Evolutionary conservation across 2,888 invertebrate species (phyloP), one percentile per base, ranked within the genome.

Genomic region (Sicus ferrugineus): DNA sequence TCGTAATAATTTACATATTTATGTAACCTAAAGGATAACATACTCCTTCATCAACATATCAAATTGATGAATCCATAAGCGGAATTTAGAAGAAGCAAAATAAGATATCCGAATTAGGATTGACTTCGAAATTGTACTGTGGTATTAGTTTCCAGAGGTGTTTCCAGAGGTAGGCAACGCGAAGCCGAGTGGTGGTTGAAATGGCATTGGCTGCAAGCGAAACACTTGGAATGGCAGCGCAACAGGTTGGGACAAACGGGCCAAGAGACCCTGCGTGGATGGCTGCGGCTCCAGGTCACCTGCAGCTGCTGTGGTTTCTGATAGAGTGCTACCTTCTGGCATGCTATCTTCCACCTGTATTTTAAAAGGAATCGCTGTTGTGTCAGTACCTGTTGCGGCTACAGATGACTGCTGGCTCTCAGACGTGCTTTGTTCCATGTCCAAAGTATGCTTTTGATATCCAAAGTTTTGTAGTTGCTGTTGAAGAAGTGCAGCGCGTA

Each of bases 151-250:
- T 21, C 11, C 58, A 46, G 65, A 38, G 9, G 64, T 9, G 23
- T 59, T 31, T 21, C 11, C 58, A 46, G 65, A 38, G 9, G 64
- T 9, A 5, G 74, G 69, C 59, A 72, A 42, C 4, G 79, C 74
- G 21, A 79, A 71, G 6, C 74, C 75, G 3, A 79, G 67, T 3
- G 79, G 75, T 66, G 75, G 79, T 72, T 81, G 79, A 52, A 83
- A 83, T n/a, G 79, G 78, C 76, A 81, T 77, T 19, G 81, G 79
- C 52, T 80, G 80, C 26, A 84, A 46, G 31, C 81, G 80, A 52
- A 81, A 75, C 34, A 83, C 77, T 3, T 83, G 81, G 67, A 83
- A 71, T 38, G 84, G 83, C 46, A 81, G 62, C 6, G 81, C 67
- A 38, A 81, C 68, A 0, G 80, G 79, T 3, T 76, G 77, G 23